Conservation (phyloP, 2,113 vertebrate genomes). For the Rana temporaria region DNA sequence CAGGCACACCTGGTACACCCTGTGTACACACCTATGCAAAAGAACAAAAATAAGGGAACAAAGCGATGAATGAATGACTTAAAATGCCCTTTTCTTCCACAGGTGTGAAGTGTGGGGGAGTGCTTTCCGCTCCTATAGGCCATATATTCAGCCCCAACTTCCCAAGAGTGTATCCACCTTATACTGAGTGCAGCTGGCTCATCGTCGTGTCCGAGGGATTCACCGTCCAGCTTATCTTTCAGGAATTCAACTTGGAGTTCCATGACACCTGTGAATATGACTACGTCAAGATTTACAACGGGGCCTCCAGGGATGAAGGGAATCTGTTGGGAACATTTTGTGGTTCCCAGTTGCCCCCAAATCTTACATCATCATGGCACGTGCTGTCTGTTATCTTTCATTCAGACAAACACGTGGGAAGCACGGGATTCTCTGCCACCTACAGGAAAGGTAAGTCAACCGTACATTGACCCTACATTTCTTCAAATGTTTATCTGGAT, state of each 20-base stretch:
- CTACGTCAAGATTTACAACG: conserved; percentile 95
- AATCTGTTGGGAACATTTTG: conserved; percentile 95
- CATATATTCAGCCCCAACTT: conserved; percentile 97
- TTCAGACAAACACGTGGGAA: conserved; percentile 92
- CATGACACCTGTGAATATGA: conserved; percentile 86
- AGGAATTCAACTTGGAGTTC: conserved; percentile 90
- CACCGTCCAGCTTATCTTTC: conserved; percentile 89
- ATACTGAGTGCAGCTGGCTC: conserved; percentile 89
- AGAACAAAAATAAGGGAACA: too few species aligned
- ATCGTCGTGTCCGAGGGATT: conserved; percentile 95
- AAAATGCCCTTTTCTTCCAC: not conserved
- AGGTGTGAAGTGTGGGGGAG: conserved; percentile 96
- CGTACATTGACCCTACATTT: too few species aligned
- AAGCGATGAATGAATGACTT: too few species aligned
- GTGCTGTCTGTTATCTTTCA: conserved; percentile 91
- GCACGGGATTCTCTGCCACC: conserved; percentile 83
- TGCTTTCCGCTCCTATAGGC: conserved; percentile 87
- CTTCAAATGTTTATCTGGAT: too few species aligned
- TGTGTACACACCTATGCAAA: too few species aligned
- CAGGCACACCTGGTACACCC: too few species aligned
- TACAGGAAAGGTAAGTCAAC: conserved; percentile 87
- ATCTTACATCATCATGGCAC: conserved; percentile 93
- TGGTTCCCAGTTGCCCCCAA: conserved; percentile 80
- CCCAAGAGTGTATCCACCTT: conserved; percentile 87
- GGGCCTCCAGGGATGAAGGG: conserved; percentile 82